Evolutionary conservation across 2,888 invertebrate genomes (phyloP), one percentile per base, ranked within the genome.

Genomic region (Acrobasis suavella): DNA sequence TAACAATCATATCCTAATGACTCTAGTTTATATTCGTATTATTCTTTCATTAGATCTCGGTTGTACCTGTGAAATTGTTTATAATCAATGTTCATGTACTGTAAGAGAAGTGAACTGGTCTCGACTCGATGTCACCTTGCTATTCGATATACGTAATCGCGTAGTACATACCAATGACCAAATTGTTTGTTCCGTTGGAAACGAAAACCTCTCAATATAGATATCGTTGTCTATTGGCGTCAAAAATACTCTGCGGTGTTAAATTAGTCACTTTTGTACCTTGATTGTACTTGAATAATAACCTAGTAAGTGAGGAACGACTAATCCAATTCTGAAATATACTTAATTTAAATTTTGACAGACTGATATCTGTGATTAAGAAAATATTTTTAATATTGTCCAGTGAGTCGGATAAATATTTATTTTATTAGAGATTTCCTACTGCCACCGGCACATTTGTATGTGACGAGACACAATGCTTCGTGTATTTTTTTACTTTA

Each of bases 361-460:
- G 92, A 92, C 92, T 92, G 92, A 92, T 91, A 91, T 89, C 91
- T 92, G 92, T 92, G 92, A 92, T 92, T 91, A 91, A 90, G 89
- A 91, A 87, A 89, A 91, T 91, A 91, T 92, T 91, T 90, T 91
- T 91, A 91, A 91, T 91, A 91, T 89, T 89, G 87, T 91, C 92
- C 92, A 92, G 92, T 91, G 92, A 91, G 88, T 91, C 89, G 89
- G 89, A 88, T 89, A 81, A 88, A 88, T 91, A 90, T 91, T 91
- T 90, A 91, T 91, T 91, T 91, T 87, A 81, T 88, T 91, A 89
- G 87, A 88, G 83, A 85, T 87, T 86, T 87, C 91, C 85, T 87
- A 87, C 86, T 89, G 89, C 87, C 89, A 83, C 84, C 87, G 85
- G 84, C 87, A 80, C 82, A 76, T 80, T 71, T 73, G 74, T 82